phyloP scores from a whole-genome alignment of 2,888 invertebrate species.

The Dascillus cervinus region DNA sequence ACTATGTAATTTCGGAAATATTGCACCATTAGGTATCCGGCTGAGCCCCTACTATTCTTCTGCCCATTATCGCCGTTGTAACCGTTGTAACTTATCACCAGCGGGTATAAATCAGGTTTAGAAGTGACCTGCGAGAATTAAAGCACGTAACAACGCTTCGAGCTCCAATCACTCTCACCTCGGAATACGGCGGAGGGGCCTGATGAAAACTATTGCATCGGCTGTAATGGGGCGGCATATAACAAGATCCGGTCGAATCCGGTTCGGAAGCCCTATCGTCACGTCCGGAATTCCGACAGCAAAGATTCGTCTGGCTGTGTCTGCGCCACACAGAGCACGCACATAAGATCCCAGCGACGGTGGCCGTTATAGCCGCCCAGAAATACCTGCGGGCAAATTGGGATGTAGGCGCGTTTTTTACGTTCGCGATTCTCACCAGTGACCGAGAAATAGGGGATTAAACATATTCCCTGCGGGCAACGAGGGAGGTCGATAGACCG shows the following conservation, averaged over 20 bases:
- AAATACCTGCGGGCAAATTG: too few species aligned
- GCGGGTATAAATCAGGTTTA: constrained; percentile 77
- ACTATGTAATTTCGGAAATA: constrained; percentile 75
- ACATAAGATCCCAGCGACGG: constrained; percentile 61
- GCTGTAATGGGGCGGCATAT: constrained; percentile 77
- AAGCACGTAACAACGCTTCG: background rate
- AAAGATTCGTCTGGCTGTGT: constrained; percentile 36
- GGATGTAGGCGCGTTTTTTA: background rate
- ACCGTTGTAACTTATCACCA: constrained; percentile 68
- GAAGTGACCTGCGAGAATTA: constrained; percentile 61
- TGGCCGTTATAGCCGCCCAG: constrained; percentile 56
- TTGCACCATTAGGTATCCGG: constrained; percentile 77
- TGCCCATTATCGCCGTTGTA: constrained; percentile 52
- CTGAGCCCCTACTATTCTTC: constrained; percentile 56
- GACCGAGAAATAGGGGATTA: constrained; percentile 59
- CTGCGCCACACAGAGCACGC: constrained; percentile 60
- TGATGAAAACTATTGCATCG: constrained; percentile 78
- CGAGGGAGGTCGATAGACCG: constrained; percentile 42
- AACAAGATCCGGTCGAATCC: constrained; percentile 70
- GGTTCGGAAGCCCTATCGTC: constrained; percentile 61
- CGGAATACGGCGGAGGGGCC: constrained; percentile 77
- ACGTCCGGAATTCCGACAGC: constrained; percentile 42
- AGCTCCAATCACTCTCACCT: constrained; percentile 47
- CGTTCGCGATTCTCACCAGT: constrained; percentile 48
- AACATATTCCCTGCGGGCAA: constrained; percentile 50